These are phyloP conservation scores for Chelonus formosanus DNA, from an alignment of 2,888 invertebrate genomes.

Conservation along the genomic window DNA sequence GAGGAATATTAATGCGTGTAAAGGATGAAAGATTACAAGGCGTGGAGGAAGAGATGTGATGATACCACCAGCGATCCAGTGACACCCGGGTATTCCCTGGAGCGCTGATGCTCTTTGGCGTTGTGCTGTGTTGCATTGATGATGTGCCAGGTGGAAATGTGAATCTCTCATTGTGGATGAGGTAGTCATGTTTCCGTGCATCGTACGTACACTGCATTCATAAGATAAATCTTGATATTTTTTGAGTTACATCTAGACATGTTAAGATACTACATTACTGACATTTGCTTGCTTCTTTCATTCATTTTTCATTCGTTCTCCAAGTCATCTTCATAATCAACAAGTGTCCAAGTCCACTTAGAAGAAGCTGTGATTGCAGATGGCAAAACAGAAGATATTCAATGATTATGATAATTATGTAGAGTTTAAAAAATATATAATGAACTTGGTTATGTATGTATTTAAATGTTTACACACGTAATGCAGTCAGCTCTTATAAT, in stretches of 20 bases:
- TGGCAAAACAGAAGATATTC: too few relatives aligned
- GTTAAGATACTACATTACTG: too few relatives aligned
- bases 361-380: too few relatives aligned
- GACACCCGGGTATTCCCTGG: slow-evolving; percentile 15
- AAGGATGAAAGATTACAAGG: slow-evolving; percentile 5
- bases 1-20: background rate
- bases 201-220: slow-evolving; percentile 14
- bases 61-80: slow-evolving; percentile 16
- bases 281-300: background rate
- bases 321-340: too few relatives aligned
- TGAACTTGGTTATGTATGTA: too few relatives aligned
- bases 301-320: background rate
- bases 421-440: too few relatives aligned
- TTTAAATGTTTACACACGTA: too few relatives aligned
- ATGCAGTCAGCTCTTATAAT: too few relatives aligned
- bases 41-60: slow-evolving; percentile 13
- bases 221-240: background rate
- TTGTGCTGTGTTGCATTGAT: background rate
- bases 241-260: too few relatives aligned
- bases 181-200: slow-evolving; percentile 22
- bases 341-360: too few relatives aligned
- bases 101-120: slow-evolving; percentile 8
- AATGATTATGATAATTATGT: too few relatives aligned
- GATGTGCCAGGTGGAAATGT: slow-evolving; percentile 12
- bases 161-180: slow-evolving; percentile 5